These are phyloP conservation scores for Boleophthalmus pectinirostris DNA, from an alignment of 2,113 vertebrate genomes.

Conservation along the genomic window DNA sequence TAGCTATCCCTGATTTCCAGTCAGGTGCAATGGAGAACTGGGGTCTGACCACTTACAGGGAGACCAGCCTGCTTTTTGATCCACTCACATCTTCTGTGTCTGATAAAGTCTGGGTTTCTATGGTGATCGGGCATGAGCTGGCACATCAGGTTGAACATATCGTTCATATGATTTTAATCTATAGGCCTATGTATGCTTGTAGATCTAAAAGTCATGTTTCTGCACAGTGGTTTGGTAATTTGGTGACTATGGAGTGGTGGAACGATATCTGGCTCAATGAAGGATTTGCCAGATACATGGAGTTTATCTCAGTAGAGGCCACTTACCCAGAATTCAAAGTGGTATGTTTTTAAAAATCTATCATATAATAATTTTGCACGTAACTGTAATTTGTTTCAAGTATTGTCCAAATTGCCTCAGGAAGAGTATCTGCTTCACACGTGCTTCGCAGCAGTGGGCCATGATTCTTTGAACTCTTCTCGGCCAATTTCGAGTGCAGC, in stretches of 20 bases:
- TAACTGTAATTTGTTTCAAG: neutral
- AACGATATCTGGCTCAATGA: constrained; percentile 78
- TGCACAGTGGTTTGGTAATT: constrained; percentile 77
- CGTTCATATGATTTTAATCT: neutral
- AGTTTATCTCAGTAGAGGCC: constrained; percentile 73
- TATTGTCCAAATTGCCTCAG: constrained; percentile 53
- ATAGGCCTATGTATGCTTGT: neutral
- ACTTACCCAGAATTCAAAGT: constrained; percentile 72
- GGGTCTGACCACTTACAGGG: constrained; percentile 78
- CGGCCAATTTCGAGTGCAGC: constrained; percentile 77
- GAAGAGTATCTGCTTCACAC: constrained; percentile 76
- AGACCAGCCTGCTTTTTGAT: constrained; percentile 76
- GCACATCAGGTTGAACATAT: constrained; percentile 71
- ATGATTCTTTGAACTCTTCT: constrained; percentile 79
- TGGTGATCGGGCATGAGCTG: constrained; percentile 77
- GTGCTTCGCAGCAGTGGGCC: constrained; percentile 75
- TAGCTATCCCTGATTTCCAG: constrained; percentile 78
- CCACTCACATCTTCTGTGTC: constrained; percentile 67
- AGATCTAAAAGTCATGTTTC: neutral
- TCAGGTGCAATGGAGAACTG: constrained; percentile 81
- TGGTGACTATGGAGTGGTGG: constrained; percentile 80
- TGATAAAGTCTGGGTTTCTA: constrained; percentile 75
- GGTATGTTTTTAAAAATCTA: constrained; percentile 43
- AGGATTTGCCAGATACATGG: constrained; percentile 78
- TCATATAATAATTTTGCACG: neutral